A percentile compares a stretch with the other conserved stretches of the same genome.
phyloP scores from a whole-genome alignment of 2,797 vertebrate genomes.

The Hyperoplus lanceolatus region DNA sequence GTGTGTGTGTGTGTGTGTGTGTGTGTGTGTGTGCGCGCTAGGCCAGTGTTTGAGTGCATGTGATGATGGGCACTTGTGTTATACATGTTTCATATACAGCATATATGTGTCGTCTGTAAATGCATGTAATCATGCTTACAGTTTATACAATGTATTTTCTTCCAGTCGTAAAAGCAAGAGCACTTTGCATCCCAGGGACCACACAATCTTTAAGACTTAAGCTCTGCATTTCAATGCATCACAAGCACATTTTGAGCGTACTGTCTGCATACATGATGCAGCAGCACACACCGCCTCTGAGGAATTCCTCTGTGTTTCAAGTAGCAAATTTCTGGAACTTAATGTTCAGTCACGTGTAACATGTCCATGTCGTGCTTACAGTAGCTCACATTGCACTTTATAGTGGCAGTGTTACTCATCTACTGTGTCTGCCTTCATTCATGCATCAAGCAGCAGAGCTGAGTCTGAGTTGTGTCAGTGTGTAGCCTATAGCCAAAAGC shows the following conservation, averaged over 20 bases:
- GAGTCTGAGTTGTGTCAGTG: conserved; percentile 19
- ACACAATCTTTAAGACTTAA: conserved; percentile 24
- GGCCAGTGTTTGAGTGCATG: not conserved
- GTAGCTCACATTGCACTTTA: conserved; percentile 21
- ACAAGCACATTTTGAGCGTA: not conserved
- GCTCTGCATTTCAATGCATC: not conserved
- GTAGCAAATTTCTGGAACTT: not conserved
- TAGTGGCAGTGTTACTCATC: conserved; percentile 33
- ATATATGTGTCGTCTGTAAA: not conserved
- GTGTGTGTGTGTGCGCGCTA: not conserved
- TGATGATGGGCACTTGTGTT: not conserved
- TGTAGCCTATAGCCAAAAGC: conserved; percentile 7
- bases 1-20: not conserved
- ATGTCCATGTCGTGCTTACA: conserved; percentile 17
- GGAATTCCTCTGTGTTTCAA: not conserved
- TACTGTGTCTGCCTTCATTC: conserved; percentile 30
- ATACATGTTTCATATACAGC: not conserved
- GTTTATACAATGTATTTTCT: no score
- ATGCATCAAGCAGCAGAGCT: conserved; percentile 37
- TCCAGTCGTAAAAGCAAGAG: not conserved
- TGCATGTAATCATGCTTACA: not conserved
- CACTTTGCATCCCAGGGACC: conserved; percentile 9
- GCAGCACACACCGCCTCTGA: not conserved
- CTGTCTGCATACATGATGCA: conserved; percentile 11
- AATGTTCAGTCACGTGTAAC: conserved; percentile 1